Percentiles rank a stretch among this genome's conserved stretches.
These are phyloP conservation scores for Mythimna loreyi DNA, from an alignment of 2,888 invertebrate genomes.

Conservation along the genomic window DNA sequence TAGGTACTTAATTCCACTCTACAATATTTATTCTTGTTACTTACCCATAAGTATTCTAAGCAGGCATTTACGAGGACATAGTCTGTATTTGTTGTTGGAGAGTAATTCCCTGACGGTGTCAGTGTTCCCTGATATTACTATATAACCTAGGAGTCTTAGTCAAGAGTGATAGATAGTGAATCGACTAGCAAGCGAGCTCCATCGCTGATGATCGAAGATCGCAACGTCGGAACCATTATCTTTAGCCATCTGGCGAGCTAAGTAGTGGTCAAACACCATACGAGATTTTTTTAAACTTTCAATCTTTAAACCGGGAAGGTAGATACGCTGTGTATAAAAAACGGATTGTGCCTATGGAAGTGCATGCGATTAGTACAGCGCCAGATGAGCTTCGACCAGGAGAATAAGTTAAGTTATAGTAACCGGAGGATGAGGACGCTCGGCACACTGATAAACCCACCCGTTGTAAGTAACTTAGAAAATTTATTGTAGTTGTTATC, in stretches of 20 bases:
- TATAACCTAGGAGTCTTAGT: not conserved
- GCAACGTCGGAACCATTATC: not conserved
- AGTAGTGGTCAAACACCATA: slow-evolving; percentile 46
- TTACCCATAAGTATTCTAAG: not conserved
- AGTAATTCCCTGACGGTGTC: not conserved
- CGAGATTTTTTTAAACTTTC: not conserved
- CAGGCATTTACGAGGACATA: not conserved
- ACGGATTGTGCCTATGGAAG: slow-evolving; percentile 92
- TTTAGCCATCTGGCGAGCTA: not conserved
- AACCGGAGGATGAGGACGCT: slow-evolving; percentile 96
- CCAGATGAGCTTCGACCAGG: slow-evolving; percentile 93
- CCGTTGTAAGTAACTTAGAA: slow-evolving; percentile 88
- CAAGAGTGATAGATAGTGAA: not conserved
- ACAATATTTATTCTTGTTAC: not conserved
- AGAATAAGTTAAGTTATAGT: slow-evolving; percentile 98
- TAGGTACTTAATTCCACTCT: not conserved
- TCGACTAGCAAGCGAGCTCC: not conserved
- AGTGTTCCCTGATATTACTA: not conserved
- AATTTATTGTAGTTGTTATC: not conserved
- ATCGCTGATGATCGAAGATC: too few species aligned
- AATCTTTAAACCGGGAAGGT: slow-evolving; percentile 95
- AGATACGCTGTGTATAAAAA: slow-evolving; percentile 94
- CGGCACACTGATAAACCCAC: slow-evolving; percentile 94
- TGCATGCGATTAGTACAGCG: slow-evolving; percentile 94
- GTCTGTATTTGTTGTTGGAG: not conserved